phyloP scores from a whole-genome alignment of 2,888 invertebrate genomes.

The Thyatira batis region DNA sequence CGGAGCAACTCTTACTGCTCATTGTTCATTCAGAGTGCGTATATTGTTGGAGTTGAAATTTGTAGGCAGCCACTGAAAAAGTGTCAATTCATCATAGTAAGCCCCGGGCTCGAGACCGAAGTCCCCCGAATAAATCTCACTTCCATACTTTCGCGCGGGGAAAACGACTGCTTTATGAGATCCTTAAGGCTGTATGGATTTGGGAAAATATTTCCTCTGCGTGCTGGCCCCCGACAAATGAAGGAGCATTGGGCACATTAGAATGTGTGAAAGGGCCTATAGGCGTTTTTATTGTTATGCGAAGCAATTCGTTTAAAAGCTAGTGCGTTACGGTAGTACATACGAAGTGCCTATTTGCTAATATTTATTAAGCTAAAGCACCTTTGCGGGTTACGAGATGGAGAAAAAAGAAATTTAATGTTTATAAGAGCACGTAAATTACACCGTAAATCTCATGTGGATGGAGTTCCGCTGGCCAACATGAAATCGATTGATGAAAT shows the following conservation, averaged over 20 bases:
- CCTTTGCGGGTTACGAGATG: constrained; percentile 45
- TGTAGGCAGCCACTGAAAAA: constrained; percentile 78
- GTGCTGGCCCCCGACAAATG: constrained; percentile 80
- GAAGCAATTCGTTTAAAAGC: constrained; percentile 82
- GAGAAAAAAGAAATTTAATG: constrained; percentile 56
- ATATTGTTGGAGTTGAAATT: constrained; percentile 76
- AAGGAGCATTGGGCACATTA: constrained; percentile 79
- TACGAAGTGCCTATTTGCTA: constrained; percentile 76
- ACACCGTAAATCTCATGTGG: background rate
- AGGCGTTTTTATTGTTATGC: constrained; percentile 80
- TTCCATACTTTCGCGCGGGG: constrained; percentile 81
- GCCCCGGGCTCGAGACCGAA: constrained; percentile 76
- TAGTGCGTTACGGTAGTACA: constrained; percentile 72
- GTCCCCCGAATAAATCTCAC: constrained; percentile 81
- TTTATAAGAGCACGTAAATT: constrained; percentile 42
- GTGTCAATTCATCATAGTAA: constrained; percentile 82
- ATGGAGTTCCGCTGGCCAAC: background rate
- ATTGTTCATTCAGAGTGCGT: constrained; percentile 79
- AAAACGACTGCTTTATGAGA: constrained; percentile 82
- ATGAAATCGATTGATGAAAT: background rate
- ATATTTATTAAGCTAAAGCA: constrained; percentile 71
- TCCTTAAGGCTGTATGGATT: constrained; percentile 84
- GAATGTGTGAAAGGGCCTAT: constrained; percentile 80
- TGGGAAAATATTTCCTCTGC: constrained; percentile 81
- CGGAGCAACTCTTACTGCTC: constrained; percentile 67